Evolutionary conservation across 2,797 vertebrate species (phyloP), one percentile per base, ranked within the genome.

Genomic region (Synanceia verrucosa): DNA sequence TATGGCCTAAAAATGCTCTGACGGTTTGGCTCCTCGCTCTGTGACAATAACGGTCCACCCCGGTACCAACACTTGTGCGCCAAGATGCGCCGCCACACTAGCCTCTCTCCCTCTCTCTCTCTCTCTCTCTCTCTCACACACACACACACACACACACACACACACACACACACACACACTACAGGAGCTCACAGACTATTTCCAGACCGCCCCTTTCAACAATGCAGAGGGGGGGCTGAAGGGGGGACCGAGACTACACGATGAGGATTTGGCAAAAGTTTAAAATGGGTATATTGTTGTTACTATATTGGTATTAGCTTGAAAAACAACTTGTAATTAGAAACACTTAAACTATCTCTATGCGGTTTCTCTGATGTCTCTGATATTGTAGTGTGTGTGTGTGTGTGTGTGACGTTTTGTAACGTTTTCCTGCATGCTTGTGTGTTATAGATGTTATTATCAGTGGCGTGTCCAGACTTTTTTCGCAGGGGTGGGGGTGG

Each of bases 151-250:
- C 46, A 21, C 60, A 34, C 50, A 23, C 28, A 21, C 50, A 41
- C 46, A 14, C 56, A 10, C 56, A 5, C 29, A 18, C 28, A 10
- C 60, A 3, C 33, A 9, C 43, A 78, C 82, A 75, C 81, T 62
- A 58, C 86, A 88, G 84, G 84, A 86, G 89, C 88, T 78, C 86
- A 86, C 81, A 83, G 82, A 88, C 81, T 89, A 73, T 91, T 92
- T 92, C 90, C 91, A 93, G 84, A 92, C 93, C 92, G 92, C 93
- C 93, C 91, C 83, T 88, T 88, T 89, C 75, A 87, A 85, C 87
- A 86, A 84, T 78, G 47, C 70, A 65, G 31, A 79, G 84, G 78
- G 84, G 80, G 90, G 78, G 57, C 39, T 24, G 4, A n/a, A 73
- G 34, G 91, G 87, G 86, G 88, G 79, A 26, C 70, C 18, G 47